phyloP scores from a whole-genome alignment of 2,888 invertebrate genomes.

The Achlya flavicornis region DNA sequence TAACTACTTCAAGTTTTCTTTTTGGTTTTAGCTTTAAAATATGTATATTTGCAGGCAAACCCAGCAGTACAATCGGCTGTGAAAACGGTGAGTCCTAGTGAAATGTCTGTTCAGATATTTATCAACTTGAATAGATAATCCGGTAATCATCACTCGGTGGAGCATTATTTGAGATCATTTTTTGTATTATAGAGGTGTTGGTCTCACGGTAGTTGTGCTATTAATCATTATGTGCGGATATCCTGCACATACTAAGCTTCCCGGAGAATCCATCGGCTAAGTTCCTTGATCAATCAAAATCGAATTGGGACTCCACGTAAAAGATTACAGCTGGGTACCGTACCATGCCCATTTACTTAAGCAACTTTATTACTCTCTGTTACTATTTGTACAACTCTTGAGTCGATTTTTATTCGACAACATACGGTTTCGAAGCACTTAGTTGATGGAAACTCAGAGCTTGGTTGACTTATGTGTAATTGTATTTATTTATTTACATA shows the following conservation, averaged over 20 bases:
- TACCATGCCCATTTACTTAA: no score
- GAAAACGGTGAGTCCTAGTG: slow-evolving; percentile 91
- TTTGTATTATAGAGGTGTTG: slow-evolving; percentile 30
- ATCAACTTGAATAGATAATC: slow-evolving; percentile 5
- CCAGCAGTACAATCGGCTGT: slow-evolving; percentile 97
- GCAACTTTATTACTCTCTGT: no score
- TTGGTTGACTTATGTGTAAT: no score
- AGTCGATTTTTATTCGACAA: no score
- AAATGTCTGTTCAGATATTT: slow-evolving; percentile 15
- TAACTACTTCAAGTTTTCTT: slow-evolving; percentile 56
- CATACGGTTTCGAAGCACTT: no score
- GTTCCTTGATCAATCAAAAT: not conserved
- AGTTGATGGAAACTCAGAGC: no score
- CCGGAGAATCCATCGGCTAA: not conserved
- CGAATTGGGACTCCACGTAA: not conserved
- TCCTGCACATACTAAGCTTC: no score
- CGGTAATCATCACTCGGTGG: slow-evolving; percentile 57
- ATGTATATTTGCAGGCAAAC: slow-evolving; percentile 91
- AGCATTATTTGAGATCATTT: slow-evolving; percentile 38
- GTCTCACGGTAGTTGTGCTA: slow-evolving; percentile 24
- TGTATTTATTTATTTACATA: no score
- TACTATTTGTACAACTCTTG: no score
- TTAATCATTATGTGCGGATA: slow-evolving; percentile 14
- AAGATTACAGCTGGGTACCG: not conserved
- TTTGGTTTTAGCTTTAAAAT: slow-evolving; percentile 66